Evolutionary conservation across 2,113 vertebrate species (phyloP).

Genomic region (Rhagologus leucostigma): DNA sequence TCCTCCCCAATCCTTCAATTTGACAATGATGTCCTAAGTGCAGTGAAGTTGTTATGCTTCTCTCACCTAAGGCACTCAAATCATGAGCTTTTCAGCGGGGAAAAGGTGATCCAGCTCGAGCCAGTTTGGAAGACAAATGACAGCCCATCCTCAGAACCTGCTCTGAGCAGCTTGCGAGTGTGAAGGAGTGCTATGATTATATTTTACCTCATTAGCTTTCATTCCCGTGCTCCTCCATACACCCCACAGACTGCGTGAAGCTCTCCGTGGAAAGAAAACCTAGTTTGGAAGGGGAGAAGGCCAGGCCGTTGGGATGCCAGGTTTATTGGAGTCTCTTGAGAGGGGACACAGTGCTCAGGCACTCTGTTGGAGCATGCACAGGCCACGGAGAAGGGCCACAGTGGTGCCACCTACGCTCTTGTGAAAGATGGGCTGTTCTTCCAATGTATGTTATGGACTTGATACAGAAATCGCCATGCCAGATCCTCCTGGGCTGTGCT

Average conservation of each 20-base stretch:
- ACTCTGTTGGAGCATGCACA: neutral
- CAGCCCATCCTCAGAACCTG: neutral
- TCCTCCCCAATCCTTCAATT: neutral
- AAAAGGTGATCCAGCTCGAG: neutral
- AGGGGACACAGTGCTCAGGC: accelerated
- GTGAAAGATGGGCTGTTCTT: neutral
- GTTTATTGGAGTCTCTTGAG: neutral
- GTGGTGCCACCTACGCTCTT: neutral
- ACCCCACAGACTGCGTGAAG: neutral
- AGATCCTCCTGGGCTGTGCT: neutral
- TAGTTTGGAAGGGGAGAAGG: neutral
- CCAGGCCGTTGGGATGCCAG: neutral
- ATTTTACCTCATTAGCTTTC: neutral
- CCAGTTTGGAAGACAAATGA: neutral
- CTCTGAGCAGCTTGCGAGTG: neutral
- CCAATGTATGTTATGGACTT: neutral
- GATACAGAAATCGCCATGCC: neutral
- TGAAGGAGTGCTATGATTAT: neutral
- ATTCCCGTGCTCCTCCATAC: neutral
- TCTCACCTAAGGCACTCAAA: neutral
- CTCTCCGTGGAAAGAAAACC: neutral
- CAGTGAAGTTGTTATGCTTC: neutral
- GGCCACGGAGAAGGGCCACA: neutral
- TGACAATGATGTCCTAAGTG: conserved; percentile 17
- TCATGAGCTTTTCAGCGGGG: neutral